phyloP scores from a whole-genome alignment of 2,888 invertebrate genomes.

The Epiblema foenella region DNA sequence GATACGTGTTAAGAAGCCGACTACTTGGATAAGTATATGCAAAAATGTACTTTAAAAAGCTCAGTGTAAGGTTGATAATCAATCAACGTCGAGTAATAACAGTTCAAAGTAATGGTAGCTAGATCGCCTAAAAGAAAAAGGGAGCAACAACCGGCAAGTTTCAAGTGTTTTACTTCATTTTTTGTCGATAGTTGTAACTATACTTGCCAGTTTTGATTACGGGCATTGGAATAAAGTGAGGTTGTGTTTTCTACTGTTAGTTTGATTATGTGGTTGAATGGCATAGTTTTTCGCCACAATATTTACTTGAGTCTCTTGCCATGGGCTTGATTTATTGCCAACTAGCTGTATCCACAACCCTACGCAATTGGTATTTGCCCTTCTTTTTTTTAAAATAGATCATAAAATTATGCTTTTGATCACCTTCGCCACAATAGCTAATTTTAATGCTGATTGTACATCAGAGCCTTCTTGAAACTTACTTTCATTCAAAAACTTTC shows the following conservation, averaged over 20 bases:
- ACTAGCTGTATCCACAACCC: not conserved
- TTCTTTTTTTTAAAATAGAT: no score
- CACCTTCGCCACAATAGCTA: no score
- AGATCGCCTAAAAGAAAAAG: slow-evolving; percentile 1
- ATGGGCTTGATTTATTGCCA: not conserved
- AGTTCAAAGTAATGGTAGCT: slow-evolving; percentile 21
- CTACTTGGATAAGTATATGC: not conserved
- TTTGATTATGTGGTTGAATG: slow-evolving; percentile 37
- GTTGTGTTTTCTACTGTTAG: slow-evolving; percentile 37
- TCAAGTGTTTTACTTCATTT: slow-evolving; percentile 4
- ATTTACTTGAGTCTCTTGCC: slow-evolving; percentile 27
- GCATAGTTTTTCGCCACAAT: slow-evolving; percentile 39
- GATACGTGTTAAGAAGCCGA: slow-evolving; percentile 12
- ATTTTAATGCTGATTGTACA: no score
- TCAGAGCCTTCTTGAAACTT: no score
- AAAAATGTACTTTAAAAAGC: not conserved
- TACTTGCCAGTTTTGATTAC: slow-evolving; percentile 34
- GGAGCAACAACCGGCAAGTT: not conserved
- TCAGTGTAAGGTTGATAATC: slow-evolving; percentile 2
- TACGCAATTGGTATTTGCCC: no score
- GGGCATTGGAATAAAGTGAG: slow-evolving; percentile 32
- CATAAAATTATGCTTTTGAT: no score
- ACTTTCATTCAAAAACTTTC: no score
- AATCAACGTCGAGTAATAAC: not conserved
- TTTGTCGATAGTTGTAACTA: not conserved